Conservation (phyloP, 35 echinoderm and acorn worm species). For the Apostichopus californicus region DNA sequence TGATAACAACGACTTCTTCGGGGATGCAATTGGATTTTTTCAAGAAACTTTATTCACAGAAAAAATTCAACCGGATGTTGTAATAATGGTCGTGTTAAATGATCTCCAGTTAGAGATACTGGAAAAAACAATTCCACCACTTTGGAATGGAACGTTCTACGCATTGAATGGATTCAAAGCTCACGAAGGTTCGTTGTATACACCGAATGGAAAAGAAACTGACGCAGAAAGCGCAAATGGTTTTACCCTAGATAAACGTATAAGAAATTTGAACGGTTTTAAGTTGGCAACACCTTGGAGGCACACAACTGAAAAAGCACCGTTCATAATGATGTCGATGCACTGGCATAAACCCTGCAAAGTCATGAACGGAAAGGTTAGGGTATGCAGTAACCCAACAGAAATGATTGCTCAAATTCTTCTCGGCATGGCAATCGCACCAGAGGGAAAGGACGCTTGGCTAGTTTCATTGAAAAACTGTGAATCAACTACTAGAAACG, state of each 20-base stretch:
- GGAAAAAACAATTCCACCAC: neutral
- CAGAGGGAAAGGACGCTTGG: neutral
- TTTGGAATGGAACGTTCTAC: neutral
- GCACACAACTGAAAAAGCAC: neutral
- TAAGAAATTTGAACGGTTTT: neutral
- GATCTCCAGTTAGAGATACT: neutral
- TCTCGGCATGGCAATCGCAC: neutral
- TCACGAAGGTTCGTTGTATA: neutral
- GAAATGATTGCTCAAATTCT: constrained; percentile 8
- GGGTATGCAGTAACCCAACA: neutral
- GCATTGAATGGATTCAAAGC: neutral
- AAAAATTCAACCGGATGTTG: neutral
- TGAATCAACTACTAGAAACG: no score
- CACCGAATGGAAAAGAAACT: neutral
- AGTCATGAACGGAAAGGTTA: neutral
- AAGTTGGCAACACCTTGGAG: neutral
- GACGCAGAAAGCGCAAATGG: neutral
- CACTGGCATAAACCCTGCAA: neutral
- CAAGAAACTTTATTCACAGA: neutral
- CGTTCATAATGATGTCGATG: neutral
- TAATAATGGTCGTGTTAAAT: neutral
- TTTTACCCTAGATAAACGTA: neutral
- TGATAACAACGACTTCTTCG: neutral
- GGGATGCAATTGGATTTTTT: neutral
- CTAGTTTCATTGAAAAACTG: neutral